Evolutionary conservation across 1,140 invertebrate genomes (phyloP).

Genomic region (Mycetomoellerius zeteki): DNA sequence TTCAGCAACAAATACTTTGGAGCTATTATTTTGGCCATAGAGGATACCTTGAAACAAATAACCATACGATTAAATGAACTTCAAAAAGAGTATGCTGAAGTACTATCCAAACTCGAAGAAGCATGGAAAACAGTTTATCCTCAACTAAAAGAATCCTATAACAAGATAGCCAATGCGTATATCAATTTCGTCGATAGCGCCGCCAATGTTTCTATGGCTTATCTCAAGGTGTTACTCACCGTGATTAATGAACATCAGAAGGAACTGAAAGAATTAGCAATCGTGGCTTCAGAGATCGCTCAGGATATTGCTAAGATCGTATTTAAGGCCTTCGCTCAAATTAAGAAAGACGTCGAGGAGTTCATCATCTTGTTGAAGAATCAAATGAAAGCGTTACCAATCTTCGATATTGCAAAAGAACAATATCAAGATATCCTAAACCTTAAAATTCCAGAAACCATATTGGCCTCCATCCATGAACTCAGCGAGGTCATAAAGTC

Average conservation of each 20-base stretch:
- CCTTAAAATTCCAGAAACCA: conserved; percentile 83
- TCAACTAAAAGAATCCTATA: conserved; percentile 88
- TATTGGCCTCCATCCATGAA: conserved; percentile 86
- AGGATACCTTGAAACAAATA: conserved; percentile 83
- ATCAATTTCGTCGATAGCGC: conserved; percentile 85
- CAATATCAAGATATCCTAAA: conserved; percentile 80
- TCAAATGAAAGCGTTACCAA: conserved; percentile 87
- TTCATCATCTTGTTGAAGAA: conserved; percentile 85
- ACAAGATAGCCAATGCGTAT: conserved; percentile 83
- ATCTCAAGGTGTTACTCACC: conserved; percentile 86
- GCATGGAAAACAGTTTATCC: conserved; percentile 84
- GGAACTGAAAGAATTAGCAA: conserved; percentile 89
- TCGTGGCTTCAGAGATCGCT: conserved; percentile 86
- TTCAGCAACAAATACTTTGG: conserved; percentile 86
- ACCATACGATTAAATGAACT: conserved; percentile 81
- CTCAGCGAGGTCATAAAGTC: conserved; percentile 85
- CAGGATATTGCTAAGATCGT: conserved; percentile 87
- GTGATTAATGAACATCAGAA: conserved; percentile 89
- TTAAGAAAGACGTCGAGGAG: conserved; percentile 86
- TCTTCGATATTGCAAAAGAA: conserved; percentile 87
- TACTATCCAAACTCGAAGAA: conserved; percentile 85
- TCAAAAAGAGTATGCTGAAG: conserved; percentile 84
- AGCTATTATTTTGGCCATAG: conserved; percentile 81
- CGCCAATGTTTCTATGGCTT: conserved; percentile 86
- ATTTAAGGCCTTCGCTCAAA: conserved; percentile 84